Conservation (phyloP, 2,888 invertebrate genomes). For the Limnephilus lunatus region DNA sequence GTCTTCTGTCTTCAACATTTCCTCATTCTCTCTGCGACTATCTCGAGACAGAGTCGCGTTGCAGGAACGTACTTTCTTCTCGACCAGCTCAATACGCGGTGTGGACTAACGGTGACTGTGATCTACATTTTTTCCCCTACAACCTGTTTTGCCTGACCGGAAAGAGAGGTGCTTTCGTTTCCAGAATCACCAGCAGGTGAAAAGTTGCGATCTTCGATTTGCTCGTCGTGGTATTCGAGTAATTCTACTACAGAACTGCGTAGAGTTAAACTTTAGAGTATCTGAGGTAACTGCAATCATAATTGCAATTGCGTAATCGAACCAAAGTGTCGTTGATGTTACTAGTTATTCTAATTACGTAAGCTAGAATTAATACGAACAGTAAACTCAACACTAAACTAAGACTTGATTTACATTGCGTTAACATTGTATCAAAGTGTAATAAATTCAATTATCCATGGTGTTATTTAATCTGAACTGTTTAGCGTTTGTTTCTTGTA, state of each 20-base stretch:
- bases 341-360: not conserved
- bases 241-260: not conserved
- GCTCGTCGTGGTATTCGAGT: not conserved
- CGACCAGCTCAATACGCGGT: not conserved
- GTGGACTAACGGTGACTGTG: constrained; percentile 17
- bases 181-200: constrained; percentile 12
- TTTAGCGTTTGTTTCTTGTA: not conserved
- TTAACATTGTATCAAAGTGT: not conserved
- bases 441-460: not conserved
- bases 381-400: not conserved
- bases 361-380: not conserved
- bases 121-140: constrained; percentile 21
- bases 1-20: not conserved
- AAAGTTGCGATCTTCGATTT: not conserved
- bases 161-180: constrained; percentile 28
- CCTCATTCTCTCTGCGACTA: not conserved
- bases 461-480: not conserved
- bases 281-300: not conserved
- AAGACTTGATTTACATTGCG: not conserved
- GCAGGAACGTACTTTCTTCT: not conserved
- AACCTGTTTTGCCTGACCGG: constrained; percentile 19
- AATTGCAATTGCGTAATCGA: too few relatives aligned
- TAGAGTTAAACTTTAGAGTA: not conserved
- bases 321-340: not conserved
- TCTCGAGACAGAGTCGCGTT: not conserved